These are phyloP conservation scores for Zaprionus lachaisei DNA, from an alignment of 1,140 invertebrate species.

Conservation along the genomic window DNA sequence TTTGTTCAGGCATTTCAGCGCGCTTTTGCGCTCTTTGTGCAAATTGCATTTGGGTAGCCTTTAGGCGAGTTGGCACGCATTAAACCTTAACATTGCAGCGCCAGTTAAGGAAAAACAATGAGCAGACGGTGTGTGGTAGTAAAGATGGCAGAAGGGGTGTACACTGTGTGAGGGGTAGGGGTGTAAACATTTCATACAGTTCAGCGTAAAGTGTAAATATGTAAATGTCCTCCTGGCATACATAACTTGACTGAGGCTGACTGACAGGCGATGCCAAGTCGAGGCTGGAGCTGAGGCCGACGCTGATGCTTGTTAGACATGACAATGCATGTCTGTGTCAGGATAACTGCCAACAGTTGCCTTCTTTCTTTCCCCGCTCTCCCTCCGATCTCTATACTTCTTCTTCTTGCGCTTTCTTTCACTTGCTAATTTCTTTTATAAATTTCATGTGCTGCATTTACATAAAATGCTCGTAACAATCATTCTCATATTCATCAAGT, in stretches of 20 bases:
- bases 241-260: slow-evolving; percentile 55
- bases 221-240: slow-evolving; percentile 54
- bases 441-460: slow-evolving; percentile 71
- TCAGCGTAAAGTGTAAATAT: slow-evolving; percentile 62
- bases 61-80: slow-evolving; percentile 22
- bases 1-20: slow-evolving; percentile 55
- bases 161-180: not conserved
- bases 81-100: slow-evolving; percentile 27
- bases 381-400: not conserved
- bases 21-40: slow-evolving; percentile 38
- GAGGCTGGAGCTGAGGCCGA: slow-evolving; percentile 39
- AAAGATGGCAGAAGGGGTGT: not conserved
- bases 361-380: not conserved
- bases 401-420: slow-evolving; percentile 37
- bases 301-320: slow-evolving; percentile 78
- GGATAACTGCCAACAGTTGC: slow-evolving; percentile 81
- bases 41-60: slow-evolving; percentile 45
- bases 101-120: slow-evolving; percentile 27
- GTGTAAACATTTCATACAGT: slow-evolving; percentile 6
- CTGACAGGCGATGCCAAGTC: slow-evolving; percentile 60
- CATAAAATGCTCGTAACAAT: slow-evolving; percentile 66
- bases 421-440: slow-evolving; percentile 79
- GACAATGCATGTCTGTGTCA: slow-evolving; percentile 82
- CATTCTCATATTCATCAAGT: slow-evolving; percentile 47
- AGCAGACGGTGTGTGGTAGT: not conserved